Base-by-base conservation (phyloP, 2,113 vertebrate genomes). In the Taxidea taxus region DNA sequence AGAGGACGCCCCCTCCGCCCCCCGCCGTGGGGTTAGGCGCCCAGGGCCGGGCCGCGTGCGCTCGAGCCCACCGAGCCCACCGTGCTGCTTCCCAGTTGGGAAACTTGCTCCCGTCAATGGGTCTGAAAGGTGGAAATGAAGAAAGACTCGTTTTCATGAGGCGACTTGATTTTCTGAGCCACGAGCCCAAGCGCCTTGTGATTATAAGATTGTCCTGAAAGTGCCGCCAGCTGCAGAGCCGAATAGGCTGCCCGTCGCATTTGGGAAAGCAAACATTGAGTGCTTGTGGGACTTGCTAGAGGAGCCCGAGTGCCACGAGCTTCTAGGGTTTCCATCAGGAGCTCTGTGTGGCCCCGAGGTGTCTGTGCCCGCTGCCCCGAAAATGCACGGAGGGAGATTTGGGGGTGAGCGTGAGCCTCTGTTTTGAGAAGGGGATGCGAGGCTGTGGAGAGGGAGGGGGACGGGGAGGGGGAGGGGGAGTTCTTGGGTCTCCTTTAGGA, bases 1-100 rank as follows among this genome's bases (percentile, higher is more conserved):
- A 29, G 0, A 0, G 13, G 58, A 6, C 4, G 0, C 27, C 0
- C 0, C 4, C 9, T 42, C 21, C 1, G 51, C 44, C 51, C 15
- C 51, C 16, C 51, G 16, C 51, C 3, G 1, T 27, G 23, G 39
- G 25, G 39, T 8, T 1, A 7, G 7, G 72, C 25, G 0, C 68
- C 9, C 4, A 5, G 68, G 14, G 14, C 31, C 11, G 0, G 29
- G 29, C 29, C 29, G 1, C 7, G 72, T 5, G 25, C 25, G 13
- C 39, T 29, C 39, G 3, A 75, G 72, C 39, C 4, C n/a, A n/a
- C n/a, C n/a, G n/a, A n/a, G n/a, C n/a, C n/a, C 6, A 2, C 23
- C 1, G 3, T 42, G 18, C 34, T 37, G 34, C 66, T 68, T 68
- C 16, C 4, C 14, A 78, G 14, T 47, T 27, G 54, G 87, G 37